phyloP scores from a whole-genome alignment of 2,888 invertebrate genomes.

The Punctoribates punctum region DNA sequence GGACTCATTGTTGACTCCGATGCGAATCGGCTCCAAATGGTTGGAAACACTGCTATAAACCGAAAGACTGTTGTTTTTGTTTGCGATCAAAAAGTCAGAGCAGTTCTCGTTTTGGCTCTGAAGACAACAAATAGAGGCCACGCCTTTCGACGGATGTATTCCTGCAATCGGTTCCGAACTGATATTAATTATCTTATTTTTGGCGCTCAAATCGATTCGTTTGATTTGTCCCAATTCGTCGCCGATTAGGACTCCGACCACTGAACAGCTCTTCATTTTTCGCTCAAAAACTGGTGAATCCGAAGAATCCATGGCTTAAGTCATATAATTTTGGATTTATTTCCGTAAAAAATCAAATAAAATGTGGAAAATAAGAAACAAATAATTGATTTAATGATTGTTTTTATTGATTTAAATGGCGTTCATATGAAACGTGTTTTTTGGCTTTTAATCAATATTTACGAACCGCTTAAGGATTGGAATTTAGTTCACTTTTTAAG shows the following conservation, averaged over 20 bases:
- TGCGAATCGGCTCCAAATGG: slow-evolving; percentile 25
- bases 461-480: too few species aligned
- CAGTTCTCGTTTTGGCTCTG: not conserved
- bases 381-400: not conserved
- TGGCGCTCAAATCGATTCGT: slow-evolving; percentile 35
- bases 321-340: not conserved
- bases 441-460: too few species aligned
- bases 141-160: slow-evolving; percentile 38
- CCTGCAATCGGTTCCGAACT: slow-evolving; percentile 7
- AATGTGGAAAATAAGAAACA: not conserved
- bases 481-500: too few species aligned
- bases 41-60: slow-evolving; percentile 40
- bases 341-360: not conserved
- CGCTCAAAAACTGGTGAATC: not conserved
- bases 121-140: slow-evolving; percentile 40
- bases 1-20: slow-evolving; percentile 26
- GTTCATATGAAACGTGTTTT: not conserved
- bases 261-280: not conserved
- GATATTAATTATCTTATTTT: slow-evolving; percentile 15
- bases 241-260: slow-evolving; percentile 43
- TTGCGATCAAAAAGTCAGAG: slow-evolving; percentile 42
- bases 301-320: not conserved
- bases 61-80: slow-evolving; percentile 39
- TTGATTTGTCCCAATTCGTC: slow-evolving; percentile 46
- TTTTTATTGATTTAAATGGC: not conserved